A percentile compares a stretch with the other conserved stretches of the same genome.
Conservation (phyloP, 2,113 vertebrate species). For the Cyprinodon tularosa region DNA sequence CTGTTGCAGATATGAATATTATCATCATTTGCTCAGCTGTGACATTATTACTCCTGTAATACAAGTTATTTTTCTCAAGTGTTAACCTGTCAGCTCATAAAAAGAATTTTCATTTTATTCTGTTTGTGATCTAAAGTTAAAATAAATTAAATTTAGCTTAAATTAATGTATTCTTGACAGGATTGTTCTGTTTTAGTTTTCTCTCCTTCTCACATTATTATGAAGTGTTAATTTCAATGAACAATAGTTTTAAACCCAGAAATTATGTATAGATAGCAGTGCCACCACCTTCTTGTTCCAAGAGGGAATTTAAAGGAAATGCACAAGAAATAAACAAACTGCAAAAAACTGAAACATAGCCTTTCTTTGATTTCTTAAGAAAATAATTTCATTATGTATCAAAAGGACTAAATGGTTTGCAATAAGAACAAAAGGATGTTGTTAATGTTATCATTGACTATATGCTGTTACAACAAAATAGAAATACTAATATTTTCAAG, state of each 20-base stretch:
- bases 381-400: background rate
- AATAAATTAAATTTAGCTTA: too few species aligned
- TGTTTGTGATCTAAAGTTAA: too few species aligned
- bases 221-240: too few species aligned
- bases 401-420: background rate
- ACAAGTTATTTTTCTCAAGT: background rate
- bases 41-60: background rate
- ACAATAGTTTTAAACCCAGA: background rate
- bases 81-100: too few species aligned
- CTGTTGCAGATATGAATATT: background rate
- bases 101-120: too few species aligned
- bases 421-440: background rate
- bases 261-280: too few species aligned
- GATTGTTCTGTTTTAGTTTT: background rate
- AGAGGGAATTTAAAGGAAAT: background rate
- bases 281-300: background rate
- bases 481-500: too few species aligned
- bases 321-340: too few species aligned
- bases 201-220: background rate
- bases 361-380: background rate
- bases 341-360: background rate
- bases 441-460: background rate
- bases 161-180: too few species aligned
- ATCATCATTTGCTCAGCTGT: background rate
- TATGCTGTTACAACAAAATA: too few species aligned